Base-by-base conservation (phyloP, 2,888 invertebrate species). In the Hirudinaria manillensis region DNA sequence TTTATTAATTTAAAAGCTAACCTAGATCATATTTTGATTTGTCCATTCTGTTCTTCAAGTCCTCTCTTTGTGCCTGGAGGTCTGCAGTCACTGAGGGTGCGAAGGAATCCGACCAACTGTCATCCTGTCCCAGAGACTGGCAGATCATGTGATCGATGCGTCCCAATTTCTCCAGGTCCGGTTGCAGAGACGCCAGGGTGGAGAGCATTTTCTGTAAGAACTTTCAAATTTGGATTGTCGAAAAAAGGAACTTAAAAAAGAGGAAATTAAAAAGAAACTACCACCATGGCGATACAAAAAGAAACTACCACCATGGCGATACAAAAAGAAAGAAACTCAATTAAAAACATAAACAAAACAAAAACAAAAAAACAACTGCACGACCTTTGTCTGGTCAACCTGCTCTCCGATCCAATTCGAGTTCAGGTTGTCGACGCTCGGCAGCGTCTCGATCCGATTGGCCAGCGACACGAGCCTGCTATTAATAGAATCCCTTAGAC, bases 1-100 rank as follows among this genome's bases (percentile, higher is more conserved):
- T 45, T 45, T 6, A 45, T 1, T 45, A 16, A 61, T 16, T 94
- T 68, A 36, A 68, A 32, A 36, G 89, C 80, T 93, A 92, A 82
- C 93, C 93, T 75, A 97, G 86, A 80, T 91, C 91, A 72, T 88
- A 87, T 65, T 91, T 87, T 75, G 95, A 87, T 80, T 93, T 92
- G 76, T 91, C 90, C 95, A 96, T 96, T 74, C 85, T 85, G 75
- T 89, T 84, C 80, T 87, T 90, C 51, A 96, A 87, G 32, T 89
- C 89, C 38, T 89, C 88, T 72, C 95, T 82, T 75, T 82, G 80
- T 51, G 80, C 80, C 77, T 80, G 82, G 79, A 84, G 81, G 75
- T 80, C 80, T 13, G 80, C 76, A 38, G 82, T 80, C 70, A 83
- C 82, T 21, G 68, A 29, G 16, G 68, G 32, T 3, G 68, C 27